Evolutionary conservation across 2,888 invertebrate genomes (phyloP).

Genomic region (Tethea ocularis): DNA sequence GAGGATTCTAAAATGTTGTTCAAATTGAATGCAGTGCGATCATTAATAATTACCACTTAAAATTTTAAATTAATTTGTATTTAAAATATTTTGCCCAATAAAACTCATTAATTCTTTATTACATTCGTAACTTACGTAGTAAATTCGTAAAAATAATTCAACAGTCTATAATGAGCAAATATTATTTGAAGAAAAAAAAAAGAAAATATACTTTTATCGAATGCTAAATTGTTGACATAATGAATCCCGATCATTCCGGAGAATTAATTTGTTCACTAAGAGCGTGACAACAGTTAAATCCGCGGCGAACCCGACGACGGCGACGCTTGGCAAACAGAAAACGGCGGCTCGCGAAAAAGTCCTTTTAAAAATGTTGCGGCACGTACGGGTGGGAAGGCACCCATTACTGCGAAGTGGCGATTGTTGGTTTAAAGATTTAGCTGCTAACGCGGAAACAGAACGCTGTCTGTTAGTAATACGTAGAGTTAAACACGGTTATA

Average conservation of each 20-base stretch:
- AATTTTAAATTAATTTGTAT: neutral
- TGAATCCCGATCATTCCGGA: constrained; percentile 69
- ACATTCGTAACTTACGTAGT: too few relatives aligned
- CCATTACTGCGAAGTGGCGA: constrained; percentile 81
- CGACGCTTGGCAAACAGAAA: constrained; percentile 67
- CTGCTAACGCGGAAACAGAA: constrained; percentile 57
- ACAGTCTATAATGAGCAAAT: constrained; percentile 13
- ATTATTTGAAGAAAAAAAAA: constrained; percentile 20
- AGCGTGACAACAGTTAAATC: constrained; percentile 72
- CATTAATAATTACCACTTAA: neutral
- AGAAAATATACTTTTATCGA: constrained; percentile 42
- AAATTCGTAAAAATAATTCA: neutral
- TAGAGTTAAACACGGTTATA: neutral
- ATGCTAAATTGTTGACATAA: constrained; percentile 69
- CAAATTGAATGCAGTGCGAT: neutral
- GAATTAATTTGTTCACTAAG: constrained; percentile 77
- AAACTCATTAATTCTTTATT: too few relatives aligned
- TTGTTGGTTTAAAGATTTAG: constrained; percentile 82
- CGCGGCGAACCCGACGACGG: constrained; percentile 42
- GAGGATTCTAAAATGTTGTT: neutral
- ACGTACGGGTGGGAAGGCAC: constrained; percentile 77
- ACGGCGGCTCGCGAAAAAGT: constrained; percentile 79
- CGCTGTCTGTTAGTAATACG: neutral
- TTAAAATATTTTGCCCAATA: too few relatives aligned
- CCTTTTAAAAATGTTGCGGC: constrained; percentile 83